These are phyloP conservation scores for Sinocyclocheilus anophthalmus DNA, from an alignment of 2,113 vertebrate genomes.

Conservation along the genomic window DNA sequence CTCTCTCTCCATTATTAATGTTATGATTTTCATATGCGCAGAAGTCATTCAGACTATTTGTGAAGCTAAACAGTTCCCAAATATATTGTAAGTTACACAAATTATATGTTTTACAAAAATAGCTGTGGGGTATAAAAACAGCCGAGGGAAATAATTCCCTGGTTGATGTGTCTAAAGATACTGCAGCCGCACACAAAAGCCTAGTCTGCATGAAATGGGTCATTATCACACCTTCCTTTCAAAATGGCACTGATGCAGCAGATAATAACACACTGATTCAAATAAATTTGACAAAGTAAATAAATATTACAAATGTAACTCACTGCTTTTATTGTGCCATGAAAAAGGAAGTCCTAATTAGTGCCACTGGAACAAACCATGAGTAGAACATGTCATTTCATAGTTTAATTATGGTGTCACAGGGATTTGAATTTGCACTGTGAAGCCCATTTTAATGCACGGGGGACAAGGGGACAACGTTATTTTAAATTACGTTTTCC, in stretches of 20 bases:
- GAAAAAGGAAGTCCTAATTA: constrained; percentile 3
- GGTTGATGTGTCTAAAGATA: not conserved
- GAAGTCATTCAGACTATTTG: not conserved
- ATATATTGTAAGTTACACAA: not conserved
- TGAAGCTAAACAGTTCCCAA: not conserved
- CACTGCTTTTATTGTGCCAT: not conserved
- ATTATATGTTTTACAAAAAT: constrained; percentile 12
- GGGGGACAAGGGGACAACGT: too few relatives aligned
- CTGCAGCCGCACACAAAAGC: constrained; percentile 8
- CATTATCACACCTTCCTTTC: not conserved
- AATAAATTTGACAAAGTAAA: constrained; percentile 16
- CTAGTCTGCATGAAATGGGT: constrained; percentile 21
- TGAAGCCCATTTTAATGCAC: not conserved
- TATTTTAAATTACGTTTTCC: not conserved
- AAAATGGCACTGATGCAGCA: not conserved
- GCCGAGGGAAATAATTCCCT: not conserved
- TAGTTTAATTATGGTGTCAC: constrained; percentile 24
- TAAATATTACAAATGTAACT: not conserved
- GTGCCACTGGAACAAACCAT: constrained; percentile 20
- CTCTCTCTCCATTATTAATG: not conserved
- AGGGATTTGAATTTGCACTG: not conserved
- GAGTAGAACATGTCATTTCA: constrained; percentile 6
- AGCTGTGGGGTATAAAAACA: not conserved
- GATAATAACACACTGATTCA: constrained; percentile 19
- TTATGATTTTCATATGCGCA: not conserved